Evolutionary conservation across 2,888 invertebrate genomes (phyloP).

Genomic region (Strigamia transsilvanica): DNA sequence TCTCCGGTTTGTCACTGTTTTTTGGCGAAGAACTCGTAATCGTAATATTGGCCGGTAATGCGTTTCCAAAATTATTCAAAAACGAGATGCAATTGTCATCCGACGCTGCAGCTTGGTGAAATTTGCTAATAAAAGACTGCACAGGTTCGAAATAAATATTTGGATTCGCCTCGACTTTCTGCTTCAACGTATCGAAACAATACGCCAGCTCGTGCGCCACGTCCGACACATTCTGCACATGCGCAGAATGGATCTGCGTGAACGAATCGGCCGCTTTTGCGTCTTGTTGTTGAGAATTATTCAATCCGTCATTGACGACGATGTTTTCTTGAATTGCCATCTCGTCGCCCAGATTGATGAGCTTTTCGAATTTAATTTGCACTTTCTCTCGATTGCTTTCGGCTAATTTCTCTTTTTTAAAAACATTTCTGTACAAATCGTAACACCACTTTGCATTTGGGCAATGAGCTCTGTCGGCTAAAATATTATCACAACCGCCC

Average conservation of each 20-base stretch:
- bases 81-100: not conserved
- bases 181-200: not conserved
- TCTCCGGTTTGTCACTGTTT: not conserved
- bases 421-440: slow-evolving; percentile 7
- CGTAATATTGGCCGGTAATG: no score
- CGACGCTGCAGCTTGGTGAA: not conserved
- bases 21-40: not conserved
- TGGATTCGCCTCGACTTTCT: not conserved
- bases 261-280: not conserved
- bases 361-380: not conserved
- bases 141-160: not conserved
- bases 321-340: slow-evolving; percentile 5
- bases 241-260: no score
- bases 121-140: not conserved
- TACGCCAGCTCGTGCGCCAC: not conserved
- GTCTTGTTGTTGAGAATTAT: not conserved
- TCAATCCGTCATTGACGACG: not conserved
- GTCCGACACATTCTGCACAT: not conserved
- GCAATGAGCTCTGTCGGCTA: slow-evolving; percentile 5
- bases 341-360: not conserved
- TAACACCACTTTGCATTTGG: slow-evolving; percentile 15
- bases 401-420: not conserved
- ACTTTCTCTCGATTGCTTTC: not conserved
- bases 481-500: not conserved
- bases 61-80: not conserved